Conservation (phyloP, 2,113 vertebrate genomes). For the Pterocles orientalis region DNA sequence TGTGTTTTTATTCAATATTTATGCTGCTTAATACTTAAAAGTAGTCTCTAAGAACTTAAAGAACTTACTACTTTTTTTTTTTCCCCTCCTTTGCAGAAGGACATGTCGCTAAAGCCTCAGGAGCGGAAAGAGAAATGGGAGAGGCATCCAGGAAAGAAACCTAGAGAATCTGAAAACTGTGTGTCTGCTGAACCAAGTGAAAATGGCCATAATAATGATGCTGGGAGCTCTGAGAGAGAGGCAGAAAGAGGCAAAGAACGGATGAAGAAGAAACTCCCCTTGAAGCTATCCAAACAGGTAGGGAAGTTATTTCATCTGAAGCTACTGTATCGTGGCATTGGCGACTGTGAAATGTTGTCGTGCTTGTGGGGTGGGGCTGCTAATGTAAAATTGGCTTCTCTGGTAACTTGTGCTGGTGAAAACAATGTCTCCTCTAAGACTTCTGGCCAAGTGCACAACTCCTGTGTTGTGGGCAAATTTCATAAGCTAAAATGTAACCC, state of each 20-base stretch:
- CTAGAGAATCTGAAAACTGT: constrained; percentile 85
- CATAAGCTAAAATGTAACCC: neutral
- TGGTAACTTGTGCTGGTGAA: neutral
- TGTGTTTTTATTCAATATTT: constrained; percentile 12
- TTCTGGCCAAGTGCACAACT: neutral
- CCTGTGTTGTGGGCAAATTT: neutral
- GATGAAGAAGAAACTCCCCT: constrained; percentile 88
- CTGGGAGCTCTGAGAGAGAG: constrained; percentile 80
- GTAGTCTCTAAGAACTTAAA: neutral
- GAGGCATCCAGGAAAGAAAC: constrained; percentile 82
- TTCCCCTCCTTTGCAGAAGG: constrained; percentile 78
- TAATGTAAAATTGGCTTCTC: neutral
- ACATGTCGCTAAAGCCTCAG: constrained; percentile 86
- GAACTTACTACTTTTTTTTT: neutral
- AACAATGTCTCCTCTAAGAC: neutral
- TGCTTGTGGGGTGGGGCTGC: neutral
- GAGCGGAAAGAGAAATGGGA: constrained; percentile 89
- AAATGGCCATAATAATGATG: constrained; percentile 86
- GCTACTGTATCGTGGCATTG: fast-evolving
- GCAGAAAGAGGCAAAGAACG: constrained; percentile 86
- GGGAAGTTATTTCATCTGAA: constrained; percentile 12
- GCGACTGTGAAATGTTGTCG: neutral
- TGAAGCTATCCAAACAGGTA: constrained; percentile 93
- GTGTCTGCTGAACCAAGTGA: constrained; percentile 86
- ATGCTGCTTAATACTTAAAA: neutral